These are phyloP conservation scores for Ectemnius lituratus DNA, from an alignment of 2,888 invertebrate species.

Conservation along the genomic window DNA sequence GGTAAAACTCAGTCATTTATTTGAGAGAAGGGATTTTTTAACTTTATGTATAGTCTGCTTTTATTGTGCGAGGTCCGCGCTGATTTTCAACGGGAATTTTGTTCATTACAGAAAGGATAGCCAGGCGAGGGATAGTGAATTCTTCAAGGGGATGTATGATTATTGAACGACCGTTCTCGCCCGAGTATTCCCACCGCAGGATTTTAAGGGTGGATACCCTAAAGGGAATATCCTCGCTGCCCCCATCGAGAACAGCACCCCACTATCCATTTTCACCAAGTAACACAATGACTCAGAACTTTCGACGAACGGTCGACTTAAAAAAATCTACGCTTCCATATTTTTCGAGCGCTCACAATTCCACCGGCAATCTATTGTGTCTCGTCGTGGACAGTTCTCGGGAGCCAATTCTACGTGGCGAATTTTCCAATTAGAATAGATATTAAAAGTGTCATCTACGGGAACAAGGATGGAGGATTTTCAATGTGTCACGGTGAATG, in stretches of 20 bases:
- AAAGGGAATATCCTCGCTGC: slow-evolving; percentile 60
- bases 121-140: slow-evolving; percentile 29
- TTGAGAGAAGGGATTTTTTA: slow-evolving; percentile 20
- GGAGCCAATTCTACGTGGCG: neutral
- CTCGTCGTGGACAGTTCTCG: neutral
- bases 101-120: slow-evolving; percentile 45
- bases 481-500: slow-evolving; percentile 17
- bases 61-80: slow-evolving; percentile 7
- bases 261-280: neutral
- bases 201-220: slow-evolving; percentile 64
- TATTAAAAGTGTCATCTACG: neutral
- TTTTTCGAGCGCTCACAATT: slow-evolving; percentile 17
- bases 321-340: slow-evolving; percentile 4
- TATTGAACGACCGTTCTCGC: slow-evolving; percentile 59
- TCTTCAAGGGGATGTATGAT: slow-evolving; percentile 74
- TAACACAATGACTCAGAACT: neutral
- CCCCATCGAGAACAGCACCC: neutral
- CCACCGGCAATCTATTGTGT: neutral
- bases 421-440: neutral
- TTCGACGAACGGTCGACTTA: neutral
- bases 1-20: neutral
- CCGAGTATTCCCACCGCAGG: slow-evolving; percentile 42
- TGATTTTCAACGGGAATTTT: slow-evolving; percentile 39
- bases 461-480: neutral
- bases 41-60: slow-evolving; percentile 11